Conservation (phyloP, 2,113 vertebrate genomes). For the Saguinus midas region DNA sequence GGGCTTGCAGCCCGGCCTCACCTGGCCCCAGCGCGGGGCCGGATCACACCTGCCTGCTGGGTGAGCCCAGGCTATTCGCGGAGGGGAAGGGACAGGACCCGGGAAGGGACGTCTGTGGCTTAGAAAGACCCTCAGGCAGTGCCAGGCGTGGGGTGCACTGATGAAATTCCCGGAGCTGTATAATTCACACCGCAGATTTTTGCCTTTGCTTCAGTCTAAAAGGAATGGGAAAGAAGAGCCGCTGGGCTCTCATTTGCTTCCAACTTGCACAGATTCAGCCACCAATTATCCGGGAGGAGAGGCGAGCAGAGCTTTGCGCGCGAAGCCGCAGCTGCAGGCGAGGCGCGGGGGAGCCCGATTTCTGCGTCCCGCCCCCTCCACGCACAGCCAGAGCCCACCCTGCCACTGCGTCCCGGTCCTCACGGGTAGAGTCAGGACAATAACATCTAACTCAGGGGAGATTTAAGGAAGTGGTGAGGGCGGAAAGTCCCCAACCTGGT, state of each 20-base stretch:
- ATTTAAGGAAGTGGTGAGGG: background rate
- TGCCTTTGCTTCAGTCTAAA: background rate
- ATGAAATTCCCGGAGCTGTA: background rate
- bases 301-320: accelerated
- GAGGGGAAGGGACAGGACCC: background rate
- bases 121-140: background rate
- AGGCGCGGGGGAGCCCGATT: accelerated
- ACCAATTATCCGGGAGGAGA: accelerated
- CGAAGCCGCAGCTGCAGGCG: background rate
- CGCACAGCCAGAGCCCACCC: accelerated
- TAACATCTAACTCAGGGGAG: too few species aligned
- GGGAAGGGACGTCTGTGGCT: background rate
- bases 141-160: accelerated
- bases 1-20: background rate
- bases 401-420: background rate
- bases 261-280: background rate
- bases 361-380: background rate
- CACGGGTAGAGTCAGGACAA: too few species aligned
- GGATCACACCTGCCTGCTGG: background rate
- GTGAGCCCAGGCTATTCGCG: background rate
- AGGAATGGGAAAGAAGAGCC: background rate
- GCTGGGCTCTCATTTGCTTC: background rate
- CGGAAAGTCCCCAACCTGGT: background rate
- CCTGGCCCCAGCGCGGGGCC: background rate
- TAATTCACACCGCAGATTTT: background rate